Conservation (phyloP, 2,888 invertebrate genomes). For the Drosophila quinaria region DNA sequence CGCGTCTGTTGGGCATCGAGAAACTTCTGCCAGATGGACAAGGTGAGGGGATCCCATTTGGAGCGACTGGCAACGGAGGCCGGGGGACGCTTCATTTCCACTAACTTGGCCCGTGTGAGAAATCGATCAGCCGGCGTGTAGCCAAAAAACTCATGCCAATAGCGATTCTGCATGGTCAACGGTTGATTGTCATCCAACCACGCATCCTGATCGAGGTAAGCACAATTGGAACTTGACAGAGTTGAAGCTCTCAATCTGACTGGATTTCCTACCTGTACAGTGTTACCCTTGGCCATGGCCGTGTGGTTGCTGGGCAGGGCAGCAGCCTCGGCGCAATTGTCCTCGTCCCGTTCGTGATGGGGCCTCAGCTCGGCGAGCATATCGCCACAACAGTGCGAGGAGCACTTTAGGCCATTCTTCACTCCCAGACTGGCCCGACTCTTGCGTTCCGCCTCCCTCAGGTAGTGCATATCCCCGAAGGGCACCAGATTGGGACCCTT, state of each 20-base stretch:
- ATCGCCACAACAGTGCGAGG: conserved; percentile 60
- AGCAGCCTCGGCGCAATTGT: conserved; percentile 21
- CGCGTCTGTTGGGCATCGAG: conserved; percentile 92
- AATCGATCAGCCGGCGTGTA: conserved; percentile 88
- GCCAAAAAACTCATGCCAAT: conserved; percentile 80
- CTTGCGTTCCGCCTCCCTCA: conserved; percentile 56
- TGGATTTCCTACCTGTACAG: conserved; percentile 47
- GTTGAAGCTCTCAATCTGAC: not conserved
- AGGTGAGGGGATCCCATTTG: conserved; percentile 90
- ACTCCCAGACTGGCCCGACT: conserved; percentile 6
- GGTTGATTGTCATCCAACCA: conserved; percentile 44
- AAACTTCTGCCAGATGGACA: conserved; percentile 93
- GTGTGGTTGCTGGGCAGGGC: not conserved
- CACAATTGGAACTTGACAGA: conserved; percentile 8
- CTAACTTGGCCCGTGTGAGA: conserved; percentile 88
- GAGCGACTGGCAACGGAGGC: conserved; percentile 87
- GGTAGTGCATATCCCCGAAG: conserved; percentile 69
- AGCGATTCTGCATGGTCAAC: conserved; percentile 64
- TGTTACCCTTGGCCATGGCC: conserved; percentile 15
- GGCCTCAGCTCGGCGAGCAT: conserved; percentile 41
- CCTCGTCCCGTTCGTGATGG: conserved; percentile 18
- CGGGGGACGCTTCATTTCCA: conserved; percentile 89
- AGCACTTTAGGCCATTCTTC: conserved; percentile 54
- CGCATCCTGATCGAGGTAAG: conserved; percentile 17
- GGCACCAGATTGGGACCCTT: conserved; percentile 69